phyloP scores from a whole-genome alignment of 2,797 vertebrate genomes.

The Smutsia temminckii region DNA sequence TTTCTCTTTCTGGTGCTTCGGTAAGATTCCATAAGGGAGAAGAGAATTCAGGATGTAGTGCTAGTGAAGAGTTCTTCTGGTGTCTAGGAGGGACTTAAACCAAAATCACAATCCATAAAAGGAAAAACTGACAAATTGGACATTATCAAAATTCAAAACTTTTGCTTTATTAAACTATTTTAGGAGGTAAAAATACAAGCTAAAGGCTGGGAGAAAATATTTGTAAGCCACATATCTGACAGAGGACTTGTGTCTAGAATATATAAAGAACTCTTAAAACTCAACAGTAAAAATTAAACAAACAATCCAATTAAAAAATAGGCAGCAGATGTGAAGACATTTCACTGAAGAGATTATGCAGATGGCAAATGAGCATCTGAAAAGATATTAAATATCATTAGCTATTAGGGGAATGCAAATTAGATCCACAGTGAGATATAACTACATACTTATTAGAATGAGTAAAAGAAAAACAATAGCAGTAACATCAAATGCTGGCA shows the following conservation, averaged over 20 bases:
- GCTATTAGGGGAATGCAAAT: not conserved
- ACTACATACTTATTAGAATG: not conserved
- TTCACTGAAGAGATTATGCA: not conserved
- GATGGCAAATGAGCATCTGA: not conserved
- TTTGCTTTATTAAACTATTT: not conserved
- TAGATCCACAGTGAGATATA: not conserved
- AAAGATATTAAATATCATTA: not conserved
- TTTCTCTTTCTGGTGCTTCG: not conserved
- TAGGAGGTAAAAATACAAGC: not conserved
- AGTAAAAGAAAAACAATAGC: not conserved
- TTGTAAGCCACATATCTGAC: not conserved
- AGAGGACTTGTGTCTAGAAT: not conserved
- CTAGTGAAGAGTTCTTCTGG: not conserved
- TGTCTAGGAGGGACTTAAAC: not conserved
- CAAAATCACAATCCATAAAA: not conserved
- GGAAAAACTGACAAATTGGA: not conserved
- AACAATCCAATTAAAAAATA: constrained; percentile 5
- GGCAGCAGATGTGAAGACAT: not conserved
- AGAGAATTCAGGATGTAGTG: not conserved
- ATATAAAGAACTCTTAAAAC: not conserved
- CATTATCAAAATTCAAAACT: not conserved
- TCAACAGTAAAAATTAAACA: constrained; percentile 24
- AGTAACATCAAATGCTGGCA: not conserved
- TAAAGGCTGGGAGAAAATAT: not conserved
- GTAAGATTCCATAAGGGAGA: not conserved